Percentiles rank a stretch among this genome's conserved stretches.
These are phyloP conservation scores for Caprella mutica DNA, from an alignment of 2,888 invertebrate species.

Conservation along the genomic window DNA sequence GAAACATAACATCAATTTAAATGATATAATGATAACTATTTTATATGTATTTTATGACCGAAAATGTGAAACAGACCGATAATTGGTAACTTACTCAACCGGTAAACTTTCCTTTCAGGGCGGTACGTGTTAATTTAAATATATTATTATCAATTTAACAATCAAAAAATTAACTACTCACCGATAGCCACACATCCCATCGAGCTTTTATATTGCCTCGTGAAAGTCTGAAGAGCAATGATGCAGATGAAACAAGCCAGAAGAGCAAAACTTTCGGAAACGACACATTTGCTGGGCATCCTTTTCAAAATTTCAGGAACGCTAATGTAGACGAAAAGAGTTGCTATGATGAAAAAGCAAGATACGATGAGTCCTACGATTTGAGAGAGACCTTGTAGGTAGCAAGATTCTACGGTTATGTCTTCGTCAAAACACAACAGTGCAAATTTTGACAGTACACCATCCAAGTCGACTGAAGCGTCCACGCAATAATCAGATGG, in stretches of 20 bases:
- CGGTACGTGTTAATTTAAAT: too few species aligned
- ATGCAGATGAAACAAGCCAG: constrained; percentile 1
- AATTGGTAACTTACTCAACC: too few species aligned
- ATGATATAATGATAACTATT: too few species aligned
- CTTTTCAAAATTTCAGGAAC: neutral
- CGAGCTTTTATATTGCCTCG: too few species aligned
- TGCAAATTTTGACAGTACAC: neutral
- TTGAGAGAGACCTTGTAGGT: neutral
- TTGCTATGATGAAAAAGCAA: neutral
- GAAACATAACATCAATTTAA: too few species aligned
- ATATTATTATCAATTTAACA: too few species aligned
- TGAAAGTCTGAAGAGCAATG: neutral
- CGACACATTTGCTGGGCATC: constrained; percentile 5
- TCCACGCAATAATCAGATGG: constrained; percentile 1
- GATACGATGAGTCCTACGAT: neutral
- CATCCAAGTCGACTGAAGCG: neutral
- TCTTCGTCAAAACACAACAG: neutral
- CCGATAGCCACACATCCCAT: too few species aligned
- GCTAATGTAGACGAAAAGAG: constrained; percentile 6
- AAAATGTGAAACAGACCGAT: too few species aligned
- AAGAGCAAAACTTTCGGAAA: constrained; percentile 2
- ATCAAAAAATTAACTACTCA: too few species aligned
- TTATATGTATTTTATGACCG: too few species aligned
- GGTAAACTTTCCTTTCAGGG: too few species aligned
- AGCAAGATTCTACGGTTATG: neutral